phyloP scores from a whole-genome alignment of 2,888 invertebrate genomes.

The Ophion slaviceki region DNA sequence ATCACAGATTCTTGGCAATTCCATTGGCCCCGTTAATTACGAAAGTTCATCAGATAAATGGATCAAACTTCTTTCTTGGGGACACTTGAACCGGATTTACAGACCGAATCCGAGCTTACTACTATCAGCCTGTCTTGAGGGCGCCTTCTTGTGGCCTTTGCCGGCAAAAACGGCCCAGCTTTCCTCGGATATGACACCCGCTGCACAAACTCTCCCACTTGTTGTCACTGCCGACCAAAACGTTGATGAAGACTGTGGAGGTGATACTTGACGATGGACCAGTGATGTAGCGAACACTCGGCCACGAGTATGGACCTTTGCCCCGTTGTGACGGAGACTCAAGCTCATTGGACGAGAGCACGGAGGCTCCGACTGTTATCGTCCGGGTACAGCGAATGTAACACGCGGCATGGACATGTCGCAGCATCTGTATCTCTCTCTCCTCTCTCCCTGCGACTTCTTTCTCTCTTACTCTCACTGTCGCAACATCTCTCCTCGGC shows the following conservation, averaged over 20 bases:
- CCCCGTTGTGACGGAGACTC: conserved; percentile 73
- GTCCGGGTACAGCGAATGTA: conserved; percentile 66
- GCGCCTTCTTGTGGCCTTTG: neutral
- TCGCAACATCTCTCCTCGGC: neutral
- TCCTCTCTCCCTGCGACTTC: conserved; percentile 1
- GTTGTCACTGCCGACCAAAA: conserved; percentile 63
- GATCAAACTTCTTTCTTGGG: neutral
- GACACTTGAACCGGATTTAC: neutral
- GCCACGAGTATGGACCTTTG: conserved; percentile 78
- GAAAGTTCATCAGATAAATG: neutral
- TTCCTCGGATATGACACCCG: neutral
- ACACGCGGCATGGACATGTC: conserved; percentile 79
- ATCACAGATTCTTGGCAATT: neutral
- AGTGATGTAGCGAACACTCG: conserved; percentile 76
- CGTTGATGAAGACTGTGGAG: conserved; percentile 76
- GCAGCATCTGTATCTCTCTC: conserved; percentile 54
- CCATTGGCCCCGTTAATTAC: neutral
- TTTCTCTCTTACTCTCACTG: conserved; percentile 1
- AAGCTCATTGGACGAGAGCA: conserved; percentile 77
- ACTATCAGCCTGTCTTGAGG: neutral
- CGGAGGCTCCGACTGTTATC: conserved; percentile 73
- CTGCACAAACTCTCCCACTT: conserved; percentile 10
- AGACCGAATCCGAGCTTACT: neutral
- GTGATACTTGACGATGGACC: conserved; percentile 75
- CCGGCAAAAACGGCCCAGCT: neutral